These are phyloP conservation scores for Alviniconcha strummeri DNA, from an alignment of 2,888 invertebrate species.

Conservation along the genomic window DNA sequence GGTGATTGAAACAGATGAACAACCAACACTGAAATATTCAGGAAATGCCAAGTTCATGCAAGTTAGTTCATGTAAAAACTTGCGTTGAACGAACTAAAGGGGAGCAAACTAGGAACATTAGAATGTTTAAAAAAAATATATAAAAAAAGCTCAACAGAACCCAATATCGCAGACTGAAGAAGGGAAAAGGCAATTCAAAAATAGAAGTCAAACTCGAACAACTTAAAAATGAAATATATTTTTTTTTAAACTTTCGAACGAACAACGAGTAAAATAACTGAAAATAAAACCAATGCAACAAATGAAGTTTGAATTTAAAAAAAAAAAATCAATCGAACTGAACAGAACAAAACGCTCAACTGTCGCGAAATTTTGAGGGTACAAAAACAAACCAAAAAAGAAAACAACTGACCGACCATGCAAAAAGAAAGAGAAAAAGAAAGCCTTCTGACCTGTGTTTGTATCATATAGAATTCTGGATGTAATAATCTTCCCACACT, in stretches of 20 bases:
- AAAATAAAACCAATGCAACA: slow-evolving; percentile 25
- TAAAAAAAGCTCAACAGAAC: slow-evolving; percentile 20
- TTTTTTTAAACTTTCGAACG: not conserved
- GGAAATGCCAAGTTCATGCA: slow-evolving; percentile 21
- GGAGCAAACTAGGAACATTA: slow-evolving; percentile 19
- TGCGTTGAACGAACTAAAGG: not conserved
- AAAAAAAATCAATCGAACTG: slow-evolving; percentile 3
- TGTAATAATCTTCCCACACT: slow-evolving; percentile 74
- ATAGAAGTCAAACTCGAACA: not conserved
- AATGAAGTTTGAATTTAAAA: slow-evolving; percentile 6
- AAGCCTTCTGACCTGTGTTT: slow-evolving; percentile 70
- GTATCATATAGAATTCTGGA: slow-evolving; percentile 74
- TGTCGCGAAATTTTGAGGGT: slow-evolving; percentile 25
- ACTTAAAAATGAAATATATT: too few relatives aligned
- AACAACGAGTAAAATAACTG: not conserved
- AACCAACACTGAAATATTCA: slow-evolving; percentile 22
- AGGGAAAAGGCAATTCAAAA: not conserved
- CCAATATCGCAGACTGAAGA: slow-evolving; percentile 16
- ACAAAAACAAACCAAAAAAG: slow-evolving; percentile 30
- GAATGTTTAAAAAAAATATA: too few relatives aligned
- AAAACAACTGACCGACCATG: slow-evolving; percentile 39
- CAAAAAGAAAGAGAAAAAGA: slow-evolving; percentile 42
- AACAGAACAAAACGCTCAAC: slow-evolving; percentile 23
- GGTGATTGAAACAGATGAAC: not conserved
- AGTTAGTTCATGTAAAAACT: slow-evolving; percentile 3